Evolutionary conservation across 2,113 vertebrate species (phyloP).

Genomic region (Megaceryle maxima): DNA sequence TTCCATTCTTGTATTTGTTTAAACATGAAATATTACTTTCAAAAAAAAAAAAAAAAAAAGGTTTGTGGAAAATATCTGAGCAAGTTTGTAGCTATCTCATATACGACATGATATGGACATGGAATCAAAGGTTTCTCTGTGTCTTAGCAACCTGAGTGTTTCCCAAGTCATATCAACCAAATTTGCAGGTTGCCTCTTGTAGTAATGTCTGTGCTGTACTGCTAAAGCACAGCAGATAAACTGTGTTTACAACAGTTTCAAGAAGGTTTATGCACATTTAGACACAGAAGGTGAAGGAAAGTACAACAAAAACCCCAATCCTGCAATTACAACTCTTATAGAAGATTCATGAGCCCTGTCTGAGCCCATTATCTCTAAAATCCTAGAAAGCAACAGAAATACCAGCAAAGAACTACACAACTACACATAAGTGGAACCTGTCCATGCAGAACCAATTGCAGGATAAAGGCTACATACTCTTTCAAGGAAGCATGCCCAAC

Average conservation of each 20-base stretch:
- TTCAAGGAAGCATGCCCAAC: neutral
- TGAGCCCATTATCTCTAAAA: neutral
- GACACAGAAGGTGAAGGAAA: neutral
- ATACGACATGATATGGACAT: neutral
- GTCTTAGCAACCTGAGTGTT: neutral
- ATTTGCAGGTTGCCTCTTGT: neutral
- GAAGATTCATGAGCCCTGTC: neutral
- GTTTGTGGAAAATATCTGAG: neutral
- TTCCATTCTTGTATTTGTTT: neutral
- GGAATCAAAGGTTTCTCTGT: neutral
- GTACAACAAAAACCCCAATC: neutral
- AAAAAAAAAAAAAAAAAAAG: neutral
- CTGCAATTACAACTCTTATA: neutral
- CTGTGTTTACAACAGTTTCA: neutral
- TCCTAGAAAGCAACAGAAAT: neutral
- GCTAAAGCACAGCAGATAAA: neutral
- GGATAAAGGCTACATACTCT: neutral
- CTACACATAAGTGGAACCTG: neutral
- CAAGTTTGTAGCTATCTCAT: neutral
- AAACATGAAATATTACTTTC: neutral
- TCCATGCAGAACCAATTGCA: neutral
- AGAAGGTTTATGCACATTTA: neutral
- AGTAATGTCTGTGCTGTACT: neutral
- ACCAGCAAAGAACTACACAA: neutral
- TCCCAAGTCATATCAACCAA: neutral